Conservation (phyloP, 2,888 invertebrate genomes). For the Thumatha senex region DNA sequence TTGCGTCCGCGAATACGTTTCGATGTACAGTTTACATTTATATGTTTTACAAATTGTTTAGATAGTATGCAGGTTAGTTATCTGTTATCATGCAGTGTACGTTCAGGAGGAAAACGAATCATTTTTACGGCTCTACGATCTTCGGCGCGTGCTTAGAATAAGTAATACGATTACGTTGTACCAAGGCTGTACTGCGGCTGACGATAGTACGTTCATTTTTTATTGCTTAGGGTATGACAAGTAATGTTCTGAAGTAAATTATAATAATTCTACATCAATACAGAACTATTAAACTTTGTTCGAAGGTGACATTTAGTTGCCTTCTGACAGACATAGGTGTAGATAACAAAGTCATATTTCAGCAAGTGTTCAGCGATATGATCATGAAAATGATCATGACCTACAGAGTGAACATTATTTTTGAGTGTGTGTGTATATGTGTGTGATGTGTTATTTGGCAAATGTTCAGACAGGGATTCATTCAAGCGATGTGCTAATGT, state of each 20-base stretch:
- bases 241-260: slow-evolving; percentile 24
- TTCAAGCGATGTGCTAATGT: slow-evolving; percentile 56
- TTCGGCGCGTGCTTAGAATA: slow-evolving; percentile 57
- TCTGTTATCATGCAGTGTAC: slow-evolving; percentile 48
- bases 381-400: slow-evolving; percentile 64
- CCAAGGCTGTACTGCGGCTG: slow-evolving; percentile 41
- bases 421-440: slow-evolving; percentile 35
- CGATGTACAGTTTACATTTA: slow-evolving; percentile 48
- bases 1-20: slow-evolving; percentile 68
- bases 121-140: slow-evolving; percentile 64
- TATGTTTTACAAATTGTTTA: slow-evolving; percentile 58
- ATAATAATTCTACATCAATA: too few relatives aligned
- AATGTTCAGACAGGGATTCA: slow-evolving; percentile 64
- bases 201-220: slow-evolving; percentile 31
- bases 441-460: slow-evolving; percentile 70
- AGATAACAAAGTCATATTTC: slow-evolving; percentile 14
- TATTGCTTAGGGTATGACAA: slow-evolving; percentile 23
- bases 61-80: slow-evolving; percentile 43
- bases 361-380: slow-evolving; percentile 48
- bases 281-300: slow-evolving; percentile 5
- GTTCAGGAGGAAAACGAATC: slow-evolving; percentile 61
- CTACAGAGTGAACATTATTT: slow-evolving; percentile 68
- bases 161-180: slow-evolving; percentile 61
- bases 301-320: slow-evolving; percentile 16
- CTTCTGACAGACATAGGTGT: slow-evolving; percentile 1